Conservation (phyloP, 2,113 vertebrate species). For the Prionailurus bengalensis region DNA sequence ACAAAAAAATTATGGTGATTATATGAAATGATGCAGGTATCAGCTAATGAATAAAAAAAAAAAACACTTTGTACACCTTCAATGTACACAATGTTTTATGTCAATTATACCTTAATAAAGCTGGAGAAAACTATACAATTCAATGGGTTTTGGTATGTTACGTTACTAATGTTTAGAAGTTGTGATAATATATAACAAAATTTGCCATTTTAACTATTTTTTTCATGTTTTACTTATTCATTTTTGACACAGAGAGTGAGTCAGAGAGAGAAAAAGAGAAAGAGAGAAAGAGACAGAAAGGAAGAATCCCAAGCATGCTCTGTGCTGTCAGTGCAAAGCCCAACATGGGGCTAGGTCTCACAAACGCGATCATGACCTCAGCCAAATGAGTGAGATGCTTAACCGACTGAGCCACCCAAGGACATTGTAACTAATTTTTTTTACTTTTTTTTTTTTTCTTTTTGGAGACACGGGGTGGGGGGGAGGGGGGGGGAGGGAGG, state of each 20-base stretch:
- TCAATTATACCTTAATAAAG: neutral
- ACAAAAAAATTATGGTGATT: neutral
- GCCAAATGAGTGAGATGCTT: too few species aligned
- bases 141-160: neutral
- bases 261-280: too few species aligned
- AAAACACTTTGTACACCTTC: neutral
- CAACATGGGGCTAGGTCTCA: too few species aligned
- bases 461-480: too few species aligned
- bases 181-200: neutral
- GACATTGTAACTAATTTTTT: neutral
- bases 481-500: rapidly evolving
- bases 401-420: too few species aligned
- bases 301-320: too few species aligned
- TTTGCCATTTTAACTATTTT: neutral
- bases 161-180: neutral
- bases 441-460: too few species aligned
- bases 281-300: too few species aligned
- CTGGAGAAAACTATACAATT: neutral
- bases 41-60: neutral
- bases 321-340: too few species aligned
- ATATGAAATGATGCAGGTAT: neutral
- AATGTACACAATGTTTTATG: neutral
- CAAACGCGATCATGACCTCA: too few species aligned
- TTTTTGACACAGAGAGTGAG: too few species aligned
- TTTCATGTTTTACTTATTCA: too few species aligned